Percentiles rank a stretch among this genome's conserved stretches.
Evolutionary conservation across 1,140 invertebrate genomes (phyloP).

Genomic region (Drosophila sechellia): DNA sequence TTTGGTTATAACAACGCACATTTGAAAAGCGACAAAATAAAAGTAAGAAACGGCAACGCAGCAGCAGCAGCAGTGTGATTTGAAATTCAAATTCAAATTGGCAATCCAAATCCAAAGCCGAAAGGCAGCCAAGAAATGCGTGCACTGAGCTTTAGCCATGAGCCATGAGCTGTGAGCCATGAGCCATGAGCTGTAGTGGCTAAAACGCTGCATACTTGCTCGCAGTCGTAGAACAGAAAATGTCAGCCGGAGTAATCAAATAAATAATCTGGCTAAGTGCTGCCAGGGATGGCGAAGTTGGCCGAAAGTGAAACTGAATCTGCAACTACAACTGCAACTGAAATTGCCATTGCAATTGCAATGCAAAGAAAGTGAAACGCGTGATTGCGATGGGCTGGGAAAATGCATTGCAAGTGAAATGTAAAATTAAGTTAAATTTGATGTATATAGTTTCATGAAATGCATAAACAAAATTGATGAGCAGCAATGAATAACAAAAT

Average conservation of each 20-base stretch:
- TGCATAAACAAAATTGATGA: background rate
- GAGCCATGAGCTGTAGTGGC: slow-evolving; percentile 71
- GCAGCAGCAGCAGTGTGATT: slow-evolving; percentile 48
- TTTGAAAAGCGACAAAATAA: slow-evolving; percentile 48
- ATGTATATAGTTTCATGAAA: background rate
- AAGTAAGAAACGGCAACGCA: slow-evolving; percentile 22
- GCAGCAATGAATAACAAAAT: background rate
- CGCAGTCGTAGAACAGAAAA: slow-evolving; percentile 62
- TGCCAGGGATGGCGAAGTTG: slow-evolving; percentile 51
- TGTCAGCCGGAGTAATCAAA: slow-evolving; percentile 74
- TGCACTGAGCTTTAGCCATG: slow-evolving; percentile 64
- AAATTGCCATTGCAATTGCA: background rate
- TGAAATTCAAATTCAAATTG: slow-evolving; percentile 83
- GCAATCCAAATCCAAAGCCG: slow-evolving; percentile 57
- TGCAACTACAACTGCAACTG: background rate
- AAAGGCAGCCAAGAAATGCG: slow-evolving; percentile 70
- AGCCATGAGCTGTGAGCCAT: slow-evolving; percentile 21
- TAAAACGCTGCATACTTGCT: slow-evolving; percentile 51
- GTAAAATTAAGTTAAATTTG: background rate
- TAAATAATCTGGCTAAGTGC: slow-evolving; percentile 57
- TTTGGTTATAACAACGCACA: slow-evolving; percentile 81
- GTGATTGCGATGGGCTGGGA: background rate
- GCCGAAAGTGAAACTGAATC: slow-evolving; percentile 13
- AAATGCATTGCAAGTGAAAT: background rate
- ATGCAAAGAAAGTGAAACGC: slow-evolving; percentile 6